Conservation (phyloP, 2,113 vertebrate species). For the Proteles cristata region DNA sequence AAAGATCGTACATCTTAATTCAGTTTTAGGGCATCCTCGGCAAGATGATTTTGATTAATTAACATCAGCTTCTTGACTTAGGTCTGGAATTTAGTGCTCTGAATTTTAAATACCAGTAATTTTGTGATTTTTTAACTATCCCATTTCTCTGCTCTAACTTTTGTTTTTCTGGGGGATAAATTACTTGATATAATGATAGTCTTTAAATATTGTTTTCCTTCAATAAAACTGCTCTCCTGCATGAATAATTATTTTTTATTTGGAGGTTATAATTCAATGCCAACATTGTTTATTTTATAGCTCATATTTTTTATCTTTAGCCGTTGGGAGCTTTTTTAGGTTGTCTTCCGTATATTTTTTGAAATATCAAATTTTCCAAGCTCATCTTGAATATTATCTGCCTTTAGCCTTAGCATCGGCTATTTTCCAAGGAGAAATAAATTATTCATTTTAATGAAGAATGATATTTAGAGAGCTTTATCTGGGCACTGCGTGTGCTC, state of each 20-base stretch:
- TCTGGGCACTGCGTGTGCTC: not conserved
- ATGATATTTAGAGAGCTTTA: not conserved
- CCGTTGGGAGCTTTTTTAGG: too few species aligned
- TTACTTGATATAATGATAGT: not conserved
- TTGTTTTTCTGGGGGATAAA: not conserved
- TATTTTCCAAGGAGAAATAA: not conserved
- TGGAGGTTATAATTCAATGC: too few species aligned
- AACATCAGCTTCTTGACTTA: not conserved
- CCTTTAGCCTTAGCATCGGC: too few species aligned
- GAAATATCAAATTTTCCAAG: not conserved
- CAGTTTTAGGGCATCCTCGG: not conserved
- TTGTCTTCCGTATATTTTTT: not conserved
- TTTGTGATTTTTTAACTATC: not conserved
- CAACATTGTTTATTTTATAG: too few species aligned
- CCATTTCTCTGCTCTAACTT: not conserved
- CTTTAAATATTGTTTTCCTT: not conserved
- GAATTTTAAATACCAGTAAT: not conserved
- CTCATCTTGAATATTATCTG: not conserved
- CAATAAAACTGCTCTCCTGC: not conserved
- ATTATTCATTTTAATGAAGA: not conserved
- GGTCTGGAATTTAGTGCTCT: not conserved
- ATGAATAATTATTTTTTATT: too few species aligned
- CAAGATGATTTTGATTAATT: not conserved
- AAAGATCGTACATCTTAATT: not conserved
- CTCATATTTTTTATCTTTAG: too few species aligned